Evolutionary conservation across 2,888 invertebrate species (phyloP), one percentile per base, ranked within the genome.

Genomic region (Leptodirus hochenwartii): DNA sequence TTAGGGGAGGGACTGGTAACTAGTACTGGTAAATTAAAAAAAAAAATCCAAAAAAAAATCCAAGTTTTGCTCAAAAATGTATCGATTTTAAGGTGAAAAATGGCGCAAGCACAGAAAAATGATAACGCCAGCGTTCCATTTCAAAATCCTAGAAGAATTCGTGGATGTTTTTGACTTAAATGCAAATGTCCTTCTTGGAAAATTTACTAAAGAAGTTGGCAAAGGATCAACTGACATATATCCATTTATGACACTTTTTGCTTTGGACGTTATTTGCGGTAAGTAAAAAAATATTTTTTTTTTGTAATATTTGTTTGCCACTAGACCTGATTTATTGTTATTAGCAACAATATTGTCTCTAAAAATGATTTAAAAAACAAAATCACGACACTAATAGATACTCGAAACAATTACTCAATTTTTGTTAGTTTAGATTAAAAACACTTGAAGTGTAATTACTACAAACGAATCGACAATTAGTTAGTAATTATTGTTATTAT

Each of bases 61-160:
- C 3, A 27, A 13, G 10, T 15, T 22, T 32, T 17, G 13, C 15
- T n/a, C 10, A 10, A 25, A 17, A 25, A 9, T 28, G 8, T 6
- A 5, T 9, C 4, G 4, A 14, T 2, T 3, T 5, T 43, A 49
- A 50, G 61, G 60, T 3, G 39, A 47, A 3, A 63, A 60, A 49
- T 79, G 79, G 80, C 62, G 60, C 37, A 51, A 50, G 1, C 64
- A 72, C 39, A 59, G 79, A 11, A 75, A 73, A 47, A 62, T 78
- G 37, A 51, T 79, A 27, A 77, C 77, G 1, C 76, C 78, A 1
- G 66, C 77, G 0, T 79, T 78, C 49, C 78, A 79, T 50, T 78
- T 78, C 46, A 70, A 71, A 43, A 77, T 80, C 34, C 50, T 81
- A 30, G 70, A 77, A 44, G 66, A 73, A 40, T 80, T 78, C 49